These are phyloP conservation scores for Xestia ashworthii DNA, from an alignment of 2,888 invertebrate species.

Conservation along the genomic window DNA sequence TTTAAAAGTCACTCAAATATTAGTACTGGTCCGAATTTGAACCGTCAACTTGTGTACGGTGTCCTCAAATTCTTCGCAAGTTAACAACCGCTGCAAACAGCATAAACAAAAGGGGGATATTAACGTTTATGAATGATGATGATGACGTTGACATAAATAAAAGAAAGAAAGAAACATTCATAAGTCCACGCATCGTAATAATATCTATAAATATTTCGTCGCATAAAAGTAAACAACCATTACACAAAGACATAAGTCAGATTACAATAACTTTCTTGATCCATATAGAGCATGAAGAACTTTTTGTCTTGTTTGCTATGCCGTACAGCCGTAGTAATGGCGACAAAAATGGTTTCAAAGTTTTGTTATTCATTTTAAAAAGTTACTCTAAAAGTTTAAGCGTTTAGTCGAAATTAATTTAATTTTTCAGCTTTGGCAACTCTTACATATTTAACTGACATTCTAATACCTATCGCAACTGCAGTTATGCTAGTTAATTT, in stretches of 20 bases:
- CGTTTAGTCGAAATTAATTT: neutral
- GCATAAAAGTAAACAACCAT: constrained; percentile 20
- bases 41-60: neutral
- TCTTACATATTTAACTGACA: too few species aligned
- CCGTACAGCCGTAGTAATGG: neutral
- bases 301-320: constrained; percentile 8
- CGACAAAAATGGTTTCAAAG: neutral
- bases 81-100: neutral
- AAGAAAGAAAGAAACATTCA: constrained; percentile 1
- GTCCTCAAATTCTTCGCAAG: neutral
- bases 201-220: constrained; percentile 33
- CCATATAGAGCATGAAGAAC: neutral
- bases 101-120: neutral
- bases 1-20: neutral
- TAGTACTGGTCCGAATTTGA: neutral
- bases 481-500: too few species aligned
- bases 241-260: constrained; percentile 8
- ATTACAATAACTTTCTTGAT: constrained; percentile 17
- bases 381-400: neutral
- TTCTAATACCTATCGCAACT: too few species aligned
- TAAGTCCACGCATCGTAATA: constrained; percentile 18
- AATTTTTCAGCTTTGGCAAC: neutral
- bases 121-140: neutral
- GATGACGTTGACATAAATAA: neutral
- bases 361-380: neutral